Percentiles rank a stretch among this genome's conserved stretches.
Evolutionary conservation across 2,888 invertebrate species (phyloP).

Genomic region (Hemistola chrysoprasaria): DNA sequence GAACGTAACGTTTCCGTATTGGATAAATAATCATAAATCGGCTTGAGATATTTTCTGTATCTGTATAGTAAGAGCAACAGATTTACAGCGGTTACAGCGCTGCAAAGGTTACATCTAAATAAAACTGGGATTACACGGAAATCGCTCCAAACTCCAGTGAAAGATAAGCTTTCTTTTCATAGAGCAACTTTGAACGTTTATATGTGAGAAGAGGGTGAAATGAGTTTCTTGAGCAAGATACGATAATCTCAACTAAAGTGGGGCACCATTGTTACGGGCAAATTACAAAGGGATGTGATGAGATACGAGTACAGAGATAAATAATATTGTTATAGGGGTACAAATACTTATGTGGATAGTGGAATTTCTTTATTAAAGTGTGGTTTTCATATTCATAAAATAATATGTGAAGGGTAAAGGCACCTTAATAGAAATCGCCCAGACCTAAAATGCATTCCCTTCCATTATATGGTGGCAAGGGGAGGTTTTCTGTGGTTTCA

Average conservation of each 20-base stretch:
- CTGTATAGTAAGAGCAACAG: slow-evolving; percentile 2
- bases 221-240: slow-evolving; percentile 36
- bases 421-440: no score
- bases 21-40: no score
- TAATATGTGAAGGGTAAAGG: no score
- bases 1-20: slow-evolving; percentile 9
- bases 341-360: neutral
- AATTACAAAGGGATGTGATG: slow-evolving; percentile 27
- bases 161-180: slow-evolving; percentile 25
- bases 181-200: slow-evolving; percentile 20
- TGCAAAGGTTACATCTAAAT: slow-evolving; percentile 12
- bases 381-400: neutral
- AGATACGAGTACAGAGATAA: slow-evolving; percentile 19
- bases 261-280: slow-evolving; percentile 30
- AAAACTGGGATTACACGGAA: slow-evolving; percentile 9
- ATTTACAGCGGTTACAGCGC: slow-evolving; percentile 9
- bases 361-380: neutral
- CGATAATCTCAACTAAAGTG: slow-evolving; percentile 34
- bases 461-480: no score
- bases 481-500: no score
- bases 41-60: no score
- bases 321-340: slow-evolving; percentile 18
- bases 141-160: slow-evolving; percentile 1
- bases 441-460: no score
- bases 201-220: slow-evolving; percentile 30